A percentile compares a stretch with the other conserved stretches of the same genome.
Conservation (phyloP, 2,113 vertebrate species). For the Erythrocercus mccallii region DNA sequence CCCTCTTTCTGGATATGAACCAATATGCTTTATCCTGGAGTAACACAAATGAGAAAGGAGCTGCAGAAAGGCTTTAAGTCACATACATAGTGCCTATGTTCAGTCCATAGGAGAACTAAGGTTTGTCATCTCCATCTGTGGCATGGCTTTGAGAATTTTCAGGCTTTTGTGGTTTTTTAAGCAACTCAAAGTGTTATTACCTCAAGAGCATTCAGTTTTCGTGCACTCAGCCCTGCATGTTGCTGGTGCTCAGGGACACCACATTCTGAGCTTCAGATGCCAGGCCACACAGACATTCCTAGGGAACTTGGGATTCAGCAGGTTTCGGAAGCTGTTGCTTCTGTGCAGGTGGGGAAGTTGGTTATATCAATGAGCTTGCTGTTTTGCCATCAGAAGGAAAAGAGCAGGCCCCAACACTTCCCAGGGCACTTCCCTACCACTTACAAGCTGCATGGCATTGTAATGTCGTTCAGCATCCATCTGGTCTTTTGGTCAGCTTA, state of each 20-base stretch:
- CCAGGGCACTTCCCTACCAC: neutral
- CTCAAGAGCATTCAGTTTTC: neutral
- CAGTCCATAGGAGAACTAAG: too few relatives aligned
- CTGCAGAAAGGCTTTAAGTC: neutral
- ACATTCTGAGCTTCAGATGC: rapidly evolving
- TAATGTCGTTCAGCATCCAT: neutral
- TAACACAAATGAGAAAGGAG: neutral
- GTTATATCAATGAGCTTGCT: neutral
- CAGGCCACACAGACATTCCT: rapidly evolving
- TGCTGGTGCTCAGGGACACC: neutral
- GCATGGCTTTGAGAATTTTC: neutral
- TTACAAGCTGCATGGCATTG: neutral
- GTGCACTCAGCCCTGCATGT: rapidly evolving
- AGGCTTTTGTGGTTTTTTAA: neutral
- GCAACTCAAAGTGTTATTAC: neutral
- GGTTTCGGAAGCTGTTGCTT: neutral
- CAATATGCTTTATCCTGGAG: neutral
- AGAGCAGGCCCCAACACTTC: neutral
- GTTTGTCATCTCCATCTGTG: neutral
- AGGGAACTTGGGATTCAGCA: neutral
- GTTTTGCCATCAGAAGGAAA: neutral
- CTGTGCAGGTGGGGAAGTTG: neutral
- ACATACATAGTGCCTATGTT: too few relatives aligned
- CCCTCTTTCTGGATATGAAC: neutral
- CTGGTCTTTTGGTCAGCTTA: neutral